Evolutionary conservation across 2,113 vertebrate species (phyloP), one percentile per base, ranked within the genome.

Genomic region (Brienomyrus longianalis): DNA sequence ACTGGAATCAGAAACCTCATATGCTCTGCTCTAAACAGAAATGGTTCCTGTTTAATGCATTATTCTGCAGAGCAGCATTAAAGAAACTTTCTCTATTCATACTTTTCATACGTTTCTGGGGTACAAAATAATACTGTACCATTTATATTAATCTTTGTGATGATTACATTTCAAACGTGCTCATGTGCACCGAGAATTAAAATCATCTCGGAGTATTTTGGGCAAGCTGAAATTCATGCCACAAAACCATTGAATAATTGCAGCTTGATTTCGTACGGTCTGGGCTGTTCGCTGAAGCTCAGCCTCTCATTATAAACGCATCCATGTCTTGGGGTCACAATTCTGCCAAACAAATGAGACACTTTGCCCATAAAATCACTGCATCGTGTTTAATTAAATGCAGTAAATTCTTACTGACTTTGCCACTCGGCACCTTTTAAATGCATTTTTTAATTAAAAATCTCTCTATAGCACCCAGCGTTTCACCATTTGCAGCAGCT

Each of bases 181-280:
- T 83, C 83, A 54, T 50, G 86, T 31, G n/a, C 74, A n/a, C 70
- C 48, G 77, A 50, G 11, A 56, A 62, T 88, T 56, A 35, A 90
- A 88, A 84, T 59, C 23, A 88, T 90, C 45, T 27, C 70, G 1
- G 86, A 5, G 31, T 83, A 47, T 45, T 86, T 35, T 47, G 77
- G 74, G 51, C 13, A 88, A 62, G 6, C 87, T 43, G n/a, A 62
- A 83, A 83, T 66, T 86, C 70, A 54, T 51, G 59, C 86, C 86
- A 88, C 85, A 90, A 86, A 85, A 21, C 89, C 90, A 62, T 66
- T 77, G 54, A 90, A 84, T 88, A 83, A 90, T 88, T 90, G 45
- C 50, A 23, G 35, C 80, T 90, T 83, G 52, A 83, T 90, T 80
- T 47, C 45, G 62, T 83, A 54, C 59, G 70, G 52, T 88, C 83